Conservation (phyloP, 2,888 invertebrate genomes). For the Mythimna albipuncta region DNA sequence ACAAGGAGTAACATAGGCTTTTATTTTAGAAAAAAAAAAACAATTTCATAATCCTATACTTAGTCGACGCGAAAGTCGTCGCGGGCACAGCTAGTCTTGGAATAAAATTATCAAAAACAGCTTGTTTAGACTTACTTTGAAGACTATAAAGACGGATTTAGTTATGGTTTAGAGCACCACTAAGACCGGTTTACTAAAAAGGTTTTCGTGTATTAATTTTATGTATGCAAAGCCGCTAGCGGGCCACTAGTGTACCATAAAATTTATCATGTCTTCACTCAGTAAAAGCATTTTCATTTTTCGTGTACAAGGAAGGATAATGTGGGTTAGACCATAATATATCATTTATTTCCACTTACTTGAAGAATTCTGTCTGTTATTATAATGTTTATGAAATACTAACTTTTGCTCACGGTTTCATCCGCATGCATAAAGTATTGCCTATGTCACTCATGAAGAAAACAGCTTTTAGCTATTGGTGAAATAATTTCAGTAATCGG, state of each 20-base stretch:
- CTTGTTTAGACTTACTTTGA: slow-evolving; percentile 12
- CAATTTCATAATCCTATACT: too few species aligned
- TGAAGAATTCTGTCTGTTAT: slow-evolving; percentile 23
- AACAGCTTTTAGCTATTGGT: too few species aligned
- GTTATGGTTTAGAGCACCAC: slow-evolving; percentile 8
- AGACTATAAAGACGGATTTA: slow-evolving; percentile 9
- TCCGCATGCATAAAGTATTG: too few species aligned
- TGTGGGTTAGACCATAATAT: slow-evolving; percentile 32
- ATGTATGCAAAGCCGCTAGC: slow-evolving; percentile 35
- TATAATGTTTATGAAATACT: slow-evolving; percentile 11
- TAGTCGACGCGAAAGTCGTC: too few species aligned
- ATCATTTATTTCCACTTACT: slow-evolving; percentile 50
- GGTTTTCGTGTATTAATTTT: slow-evolving; percentile 48
- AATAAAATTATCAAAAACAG: background rate
- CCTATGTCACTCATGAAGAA: too few species aligned
- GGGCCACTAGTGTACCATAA: slow-evolving; percentile 47
- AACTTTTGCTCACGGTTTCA: too few species aligned
- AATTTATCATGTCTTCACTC: slow-evolving; percentile 51
- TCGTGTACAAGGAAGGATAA: slow-evolving; percentile 41
- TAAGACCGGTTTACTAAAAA: slow-evolving; percentile 26
- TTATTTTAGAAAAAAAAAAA: too few species aligned
- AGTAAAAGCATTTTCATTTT: slow-evolving; percentile 59
- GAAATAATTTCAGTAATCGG: too few species aligned
- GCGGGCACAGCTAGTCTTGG: too few species aligned
- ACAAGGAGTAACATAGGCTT: too few species aligned